phyloP scores from a whole-genome alignment of 2,797 vertebrate genomes.

The Enteromius viviparus region DNA sequence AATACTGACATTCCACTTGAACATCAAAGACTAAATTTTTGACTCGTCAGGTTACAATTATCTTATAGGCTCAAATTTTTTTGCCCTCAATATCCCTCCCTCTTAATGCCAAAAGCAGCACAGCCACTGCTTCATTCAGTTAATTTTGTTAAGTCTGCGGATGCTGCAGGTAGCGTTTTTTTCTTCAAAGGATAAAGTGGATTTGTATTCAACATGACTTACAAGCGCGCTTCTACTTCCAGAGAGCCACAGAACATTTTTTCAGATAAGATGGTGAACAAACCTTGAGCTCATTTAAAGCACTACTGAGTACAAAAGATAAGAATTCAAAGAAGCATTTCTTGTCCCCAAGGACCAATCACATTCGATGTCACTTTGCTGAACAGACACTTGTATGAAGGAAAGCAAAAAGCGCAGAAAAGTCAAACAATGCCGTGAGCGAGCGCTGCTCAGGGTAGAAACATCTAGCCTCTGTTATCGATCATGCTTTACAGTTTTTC shows the following conservation, averaged over 20 bases:
- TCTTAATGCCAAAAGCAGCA: neutral
- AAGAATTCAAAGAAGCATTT: constrained; percentile 52
- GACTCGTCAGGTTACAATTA: constrained; percentile 10
- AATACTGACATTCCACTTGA: neutral
- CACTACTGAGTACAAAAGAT: constrained; percentile 58
- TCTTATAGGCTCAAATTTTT: neutral
- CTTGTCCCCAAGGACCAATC: constrained; percentile 49
- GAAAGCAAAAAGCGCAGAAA: constrained; percentile 22
- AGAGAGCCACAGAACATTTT: constrained; percentile 34
- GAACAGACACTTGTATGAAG: constrained; percentile 37
- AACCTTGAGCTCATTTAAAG: constrained; percentile 53
- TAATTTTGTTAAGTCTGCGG: constrained; percentile 21
- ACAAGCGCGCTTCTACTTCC: constrained; percentile 30
- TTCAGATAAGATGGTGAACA: constrained; percentile 48
- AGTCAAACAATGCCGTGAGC: constrained; percentile 44
- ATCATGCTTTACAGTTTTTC: constrained; percentile 1
- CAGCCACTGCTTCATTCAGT: constrained; percentile 1
- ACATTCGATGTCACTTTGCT: constrained; percentile 39
- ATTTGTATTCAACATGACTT: constrained; percentile 51
- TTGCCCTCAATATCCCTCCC: neutral
- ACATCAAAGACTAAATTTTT: constrained; percentile 18
- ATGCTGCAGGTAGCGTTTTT: constrained; percentile 31
- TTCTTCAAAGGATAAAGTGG: constrained; percentile 43
- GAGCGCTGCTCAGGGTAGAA: neutral
- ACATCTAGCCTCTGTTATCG: constrained; percentile 12